Evolutionary conservation across 2,113 vertebrate genomes (phyloP).

Genomic region (Spheniscus mendiculus): DNA sequence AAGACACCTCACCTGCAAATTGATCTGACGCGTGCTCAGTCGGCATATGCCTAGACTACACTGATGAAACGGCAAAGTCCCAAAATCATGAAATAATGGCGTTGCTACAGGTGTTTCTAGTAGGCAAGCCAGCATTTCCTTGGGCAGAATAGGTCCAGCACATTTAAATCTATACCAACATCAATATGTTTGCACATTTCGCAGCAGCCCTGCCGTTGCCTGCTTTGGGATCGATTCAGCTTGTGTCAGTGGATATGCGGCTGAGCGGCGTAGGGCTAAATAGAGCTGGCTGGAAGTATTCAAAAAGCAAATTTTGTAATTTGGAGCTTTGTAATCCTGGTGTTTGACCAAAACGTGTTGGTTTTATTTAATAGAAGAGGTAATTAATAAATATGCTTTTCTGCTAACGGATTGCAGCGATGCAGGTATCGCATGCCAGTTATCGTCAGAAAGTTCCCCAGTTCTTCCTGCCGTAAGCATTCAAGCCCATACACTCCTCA

Average conservation of each 20-base stretch:
- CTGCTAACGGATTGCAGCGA: fast-evolving
- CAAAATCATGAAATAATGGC: not conserved
- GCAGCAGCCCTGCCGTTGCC: not conserved
- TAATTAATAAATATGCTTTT: not conserved
- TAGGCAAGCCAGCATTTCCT: not conserved
- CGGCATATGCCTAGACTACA: fast-evolving
- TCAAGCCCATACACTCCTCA: fast-evolving
- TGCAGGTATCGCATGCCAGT: fast-evolving
- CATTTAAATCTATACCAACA: not conserved
- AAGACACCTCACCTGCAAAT: not conserved
- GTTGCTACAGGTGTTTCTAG: not conserved
- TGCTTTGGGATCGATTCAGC: not conserved
- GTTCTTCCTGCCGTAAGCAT: fast-evolving
- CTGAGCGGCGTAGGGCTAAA: not conserved
- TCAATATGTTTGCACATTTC: not conserved
- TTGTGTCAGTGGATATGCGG: fast-evolving
- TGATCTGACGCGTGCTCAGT: fast-evolving
- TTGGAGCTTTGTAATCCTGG: not conserved
- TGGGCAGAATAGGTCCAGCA: not conserved
- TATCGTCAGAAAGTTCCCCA: not conserved
- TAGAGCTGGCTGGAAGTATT: not conserved
- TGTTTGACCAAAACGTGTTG: not conserved
- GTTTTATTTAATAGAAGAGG: not conserved
- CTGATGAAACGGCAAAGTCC: not conserved
- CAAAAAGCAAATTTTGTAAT: not conserved